Percentiles rank a stretch among this genome's conserved stretches.
phyloP scores from a whole-genome alignment of 2,888 invertebrate species.

The Noctua janthina region DNA sequence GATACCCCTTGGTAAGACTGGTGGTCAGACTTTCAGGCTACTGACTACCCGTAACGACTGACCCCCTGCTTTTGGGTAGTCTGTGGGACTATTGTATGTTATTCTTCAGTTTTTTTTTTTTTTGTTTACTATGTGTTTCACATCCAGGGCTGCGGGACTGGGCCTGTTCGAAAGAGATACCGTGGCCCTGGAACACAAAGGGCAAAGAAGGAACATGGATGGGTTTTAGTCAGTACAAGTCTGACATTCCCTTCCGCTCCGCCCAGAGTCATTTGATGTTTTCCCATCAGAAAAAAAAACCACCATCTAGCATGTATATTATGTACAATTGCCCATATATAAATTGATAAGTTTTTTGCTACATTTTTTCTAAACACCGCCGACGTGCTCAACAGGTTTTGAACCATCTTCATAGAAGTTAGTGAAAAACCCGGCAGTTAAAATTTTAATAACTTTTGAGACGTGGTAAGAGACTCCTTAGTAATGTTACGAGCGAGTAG shows the following conservation, averaged over 20 bases:
- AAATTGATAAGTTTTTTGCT: conserved; percentile 23
- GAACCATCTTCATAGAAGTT: conserved; percentile 10
- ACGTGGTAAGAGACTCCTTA: neutral
- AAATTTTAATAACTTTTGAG: neutral
- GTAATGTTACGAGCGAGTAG: neutral
- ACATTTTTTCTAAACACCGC: conserved; percentile 27
- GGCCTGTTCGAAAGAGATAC: no score
- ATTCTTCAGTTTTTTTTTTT: neutral
- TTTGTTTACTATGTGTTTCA: neutral
- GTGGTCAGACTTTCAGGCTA: no score
- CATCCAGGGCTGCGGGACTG: no score
- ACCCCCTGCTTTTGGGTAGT: neutral
- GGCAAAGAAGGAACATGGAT: no score
- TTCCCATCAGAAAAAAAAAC: no score
- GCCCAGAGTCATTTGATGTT: no score
- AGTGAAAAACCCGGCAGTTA: neutral
- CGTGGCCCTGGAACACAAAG: no score
- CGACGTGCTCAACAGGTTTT: conserved; percentile 16
- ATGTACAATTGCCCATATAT: conserved; percentile 9
- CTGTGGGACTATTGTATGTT: neutral
- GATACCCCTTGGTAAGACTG: no score
- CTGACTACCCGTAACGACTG: neutral
- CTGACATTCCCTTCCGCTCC: no score
- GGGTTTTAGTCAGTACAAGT: no score
- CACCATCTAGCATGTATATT: neutral